phyloP scores from a whole-genome alignment of 2,113 vertebrate genomes.

The Enhydra lutris region DNA sequence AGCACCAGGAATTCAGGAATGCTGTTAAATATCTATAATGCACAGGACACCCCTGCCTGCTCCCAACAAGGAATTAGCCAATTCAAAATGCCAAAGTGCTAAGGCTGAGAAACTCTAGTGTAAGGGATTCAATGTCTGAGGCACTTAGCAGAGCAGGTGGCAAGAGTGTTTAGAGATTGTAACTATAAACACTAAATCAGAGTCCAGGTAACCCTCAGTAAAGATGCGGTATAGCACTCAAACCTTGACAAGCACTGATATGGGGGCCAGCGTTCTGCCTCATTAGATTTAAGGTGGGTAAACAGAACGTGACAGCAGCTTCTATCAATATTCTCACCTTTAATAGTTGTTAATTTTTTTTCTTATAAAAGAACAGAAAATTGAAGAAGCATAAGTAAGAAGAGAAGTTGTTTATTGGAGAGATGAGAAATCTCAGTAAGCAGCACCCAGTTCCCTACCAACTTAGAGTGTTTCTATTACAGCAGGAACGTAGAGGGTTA shows the following conservation, averaged over 20 bases:
- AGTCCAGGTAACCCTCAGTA: not conserved
- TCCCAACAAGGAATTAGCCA: not conserved
- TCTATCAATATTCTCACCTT: not conserved
- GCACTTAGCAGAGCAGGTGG: not conserved
- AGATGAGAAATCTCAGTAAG: constrained; percentile 24
- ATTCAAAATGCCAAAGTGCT: not conserved
- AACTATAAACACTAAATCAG: constrained; percentile 46
- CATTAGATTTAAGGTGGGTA: not conserved
- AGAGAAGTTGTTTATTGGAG: not conserved
- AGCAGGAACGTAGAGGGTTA: not conserved
- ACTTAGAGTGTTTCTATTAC: not conserved
- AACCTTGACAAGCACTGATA: not conserved
- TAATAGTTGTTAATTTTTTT: not conserved
- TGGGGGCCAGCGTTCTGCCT: not conserved
- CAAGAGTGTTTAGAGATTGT: not conserved
- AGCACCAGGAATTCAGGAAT: not conserved
- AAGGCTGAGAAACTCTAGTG: not conserved
- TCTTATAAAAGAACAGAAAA: constrained; percentile 4
- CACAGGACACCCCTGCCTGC: not conserved
- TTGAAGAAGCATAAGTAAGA: not conserved
- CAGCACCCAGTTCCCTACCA: not conserved
- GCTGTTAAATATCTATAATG: not conserved
- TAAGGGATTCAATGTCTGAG: not conserved
- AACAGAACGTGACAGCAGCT: not conserved
- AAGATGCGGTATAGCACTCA: not conserved